These are phyloP conservation scores for Nothobranchius furzeri DNA, from an alignment of 2,113 vertebrate species.

Conservation along the genomic window DNA sequence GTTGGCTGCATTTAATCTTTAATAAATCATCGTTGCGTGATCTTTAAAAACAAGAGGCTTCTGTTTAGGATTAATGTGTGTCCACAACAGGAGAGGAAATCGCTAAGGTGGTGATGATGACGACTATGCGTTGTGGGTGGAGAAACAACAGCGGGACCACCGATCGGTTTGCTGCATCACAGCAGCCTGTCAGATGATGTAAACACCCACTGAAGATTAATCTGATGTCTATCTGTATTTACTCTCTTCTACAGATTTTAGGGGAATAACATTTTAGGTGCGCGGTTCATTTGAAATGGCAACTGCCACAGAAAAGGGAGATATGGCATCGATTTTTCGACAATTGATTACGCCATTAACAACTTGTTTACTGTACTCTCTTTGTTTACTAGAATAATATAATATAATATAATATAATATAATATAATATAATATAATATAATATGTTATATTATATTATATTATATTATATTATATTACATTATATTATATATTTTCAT, in stretches of 20 bases:
- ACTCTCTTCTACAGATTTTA: background rate
- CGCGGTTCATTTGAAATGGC: background rate
- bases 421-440: no score
- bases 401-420: no score
- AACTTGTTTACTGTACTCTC: no score
- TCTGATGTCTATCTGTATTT: background rate
- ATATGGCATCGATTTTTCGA: background rate
- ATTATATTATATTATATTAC: no score
- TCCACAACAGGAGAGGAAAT: slow-evolving; percentile 43
- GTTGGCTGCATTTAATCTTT: slow-evolving; percentile 55
- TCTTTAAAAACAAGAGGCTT: slow-evolving; percentile 4
- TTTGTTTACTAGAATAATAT: no score
- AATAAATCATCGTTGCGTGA: slow-evolving; percentile 10
- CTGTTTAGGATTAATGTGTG: slow-evolving; percentile 10
- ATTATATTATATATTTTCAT: no score
- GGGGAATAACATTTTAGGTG: background rate
- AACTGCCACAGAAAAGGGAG: background rate
- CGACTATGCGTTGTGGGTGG: slow-evolving; percentile 63
- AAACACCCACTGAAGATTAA: background rate
- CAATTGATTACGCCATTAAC: no score
- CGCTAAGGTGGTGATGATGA: slow-evolving; percentile 48
- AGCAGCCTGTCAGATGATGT: background rate
- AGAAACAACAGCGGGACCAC: slow-evolving; percentile 28
- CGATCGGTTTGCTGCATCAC: slow-evolving; percentile 4
- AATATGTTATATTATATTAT: no score